Evolutionary conservation across 2,888 invertebrate genomes (phyloP), one percentile per base, ranked within the genome.

Genomic region (Drosophila tripunctata): DNA sequence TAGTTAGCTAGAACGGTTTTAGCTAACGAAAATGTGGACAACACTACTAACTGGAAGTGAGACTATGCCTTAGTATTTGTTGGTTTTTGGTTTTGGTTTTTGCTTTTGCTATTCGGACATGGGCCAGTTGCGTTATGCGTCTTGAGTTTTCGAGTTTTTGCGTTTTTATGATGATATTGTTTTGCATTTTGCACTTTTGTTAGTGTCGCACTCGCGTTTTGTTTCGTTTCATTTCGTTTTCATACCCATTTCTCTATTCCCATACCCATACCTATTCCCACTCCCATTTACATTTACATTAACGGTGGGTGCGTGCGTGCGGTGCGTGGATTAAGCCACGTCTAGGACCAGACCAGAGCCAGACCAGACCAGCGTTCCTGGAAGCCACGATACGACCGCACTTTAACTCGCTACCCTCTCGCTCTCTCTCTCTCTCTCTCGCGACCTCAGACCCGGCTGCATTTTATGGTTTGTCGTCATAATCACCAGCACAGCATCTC

Each of bases 381-480:
- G 81, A 81, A 81, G 72, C 75, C 69, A 62, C 68, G 54, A n/a
- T n/a, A n/a, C n/a, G 10, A 45, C 47, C 36, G 38, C 52, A 15
- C 48, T 45, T 51, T 62, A 73, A 67, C 75, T 82, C 60, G 75
- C 79, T 64, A 61, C 73, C 51, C 60, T 54, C 62, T 50, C 64
- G 7, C 27, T 27, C 27, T 27, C 2, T 27, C 27, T 10, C 27
- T 27, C 27, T 27, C 27, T 27, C 3, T 27, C 27, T 27, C 57
- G 76, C 80, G 45, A 50, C 58, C 62, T 56, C 78, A 80, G 67
- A 73, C 67, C 64, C 67, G 67, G 62, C 65, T 70, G 82, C 78
- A 67, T 85, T 81, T 81, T 79, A 81, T 84, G 80, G 81, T 78
- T 78, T 81, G 85, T 81, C 85, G 82, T 84, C 85, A 81, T 81